Percentiles rank a stretch among this genome's conserved stretches.
Conservation (phyloP, 1,140 invertebrate genomes). For the Odontomachus brunneus region DNA sequence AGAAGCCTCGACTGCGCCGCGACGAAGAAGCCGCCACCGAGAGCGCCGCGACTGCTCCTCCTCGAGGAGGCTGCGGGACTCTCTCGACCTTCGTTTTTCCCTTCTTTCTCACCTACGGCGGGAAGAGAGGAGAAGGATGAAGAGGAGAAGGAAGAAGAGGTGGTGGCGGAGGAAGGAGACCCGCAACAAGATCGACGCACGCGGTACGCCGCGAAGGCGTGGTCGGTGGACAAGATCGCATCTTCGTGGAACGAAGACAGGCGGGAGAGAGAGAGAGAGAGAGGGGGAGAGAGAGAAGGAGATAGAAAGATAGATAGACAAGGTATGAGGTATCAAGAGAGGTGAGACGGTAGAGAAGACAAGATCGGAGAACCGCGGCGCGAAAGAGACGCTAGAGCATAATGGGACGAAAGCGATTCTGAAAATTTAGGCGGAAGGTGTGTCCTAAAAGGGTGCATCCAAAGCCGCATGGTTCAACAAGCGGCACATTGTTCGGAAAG, state of each 20-base stretch:
- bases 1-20: slow-evolving; percentile 2
- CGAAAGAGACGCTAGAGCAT: background rate
- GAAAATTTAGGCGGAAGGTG: slow-evolving; percentile 80
- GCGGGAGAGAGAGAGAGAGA: slow-evolving; percentile 68
- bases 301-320: slow-evolving; percentile 59
- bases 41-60: slow-evolving; percentile 19
- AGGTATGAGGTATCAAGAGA: background rate
- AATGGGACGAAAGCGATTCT: slow-evolving; percentile 69
- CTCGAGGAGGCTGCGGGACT: slow-evolving; percentile 24
- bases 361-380: background rate
- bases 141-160: slow-evolving; percentile 17
- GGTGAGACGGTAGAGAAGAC: background rate
- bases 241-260: slow-evolving; percentile 77
- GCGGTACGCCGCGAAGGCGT: slow-evolving; percentile 76
- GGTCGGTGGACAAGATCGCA: slow-evolving; percentile 80
- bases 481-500: background rate
- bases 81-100: slow-evolving; percentile 39
- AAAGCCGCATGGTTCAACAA: slow-evolving; percentile 5
- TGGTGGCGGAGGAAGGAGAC: slow-evolving; percentile 48
- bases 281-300: slow-evolving; percentile 7
- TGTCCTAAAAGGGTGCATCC: slow-evolving; percentile 26
- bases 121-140: slow-evolving; percentile 28
- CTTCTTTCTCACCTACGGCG: slow-evolving; percentile 53
- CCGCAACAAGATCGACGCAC: slow-evolving; percentile 69
- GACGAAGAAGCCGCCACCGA: slow-evolving; percentile 33